phyloP scores from a whole-genome alignment of 1,140 invertebrate genomes.

The Heliothis subflexa region DNA sequence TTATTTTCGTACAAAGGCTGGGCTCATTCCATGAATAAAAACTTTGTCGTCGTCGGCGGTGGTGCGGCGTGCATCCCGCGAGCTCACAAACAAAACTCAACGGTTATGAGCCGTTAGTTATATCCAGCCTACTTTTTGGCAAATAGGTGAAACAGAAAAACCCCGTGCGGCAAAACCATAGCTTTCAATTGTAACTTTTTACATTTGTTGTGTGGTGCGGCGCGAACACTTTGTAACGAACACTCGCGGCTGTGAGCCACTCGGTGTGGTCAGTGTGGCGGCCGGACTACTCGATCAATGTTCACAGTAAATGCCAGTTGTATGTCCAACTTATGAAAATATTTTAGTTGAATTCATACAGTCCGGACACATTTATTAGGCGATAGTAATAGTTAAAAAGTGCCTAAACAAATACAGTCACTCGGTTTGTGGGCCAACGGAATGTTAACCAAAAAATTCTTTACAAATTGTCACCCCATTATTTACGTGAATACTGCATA shows the following conservation, averaged over 20 bases:
- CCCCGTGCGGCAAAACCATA: background rate
- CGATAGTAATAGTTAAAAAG: no score
- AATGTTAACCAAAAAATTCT: no score
- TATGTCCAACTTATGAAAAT: no score
- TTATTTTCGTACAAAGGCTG: background rate
- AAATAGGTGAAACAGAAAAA: background rate
- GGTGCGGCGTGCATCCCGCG: constrained; percentile 5
- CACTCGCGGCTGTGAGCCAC: background rate
- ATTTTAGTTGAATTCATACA: no score
- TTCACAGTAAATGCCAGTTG: background rate
- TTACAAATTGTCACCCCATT: no score
- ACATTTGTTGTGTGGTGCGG: background rate
- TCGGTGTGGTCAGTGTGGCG: background rate
- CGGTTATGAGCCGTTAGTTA: background rate
- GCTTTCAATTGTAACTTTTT: constrained; percentile 5
- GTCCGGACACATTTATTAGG: no score
- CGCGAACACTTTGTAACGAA: background rate
- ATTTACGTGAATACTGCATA: no score
- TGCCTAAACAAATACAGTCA: no score
- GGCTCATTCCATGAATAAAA: constrained; percentile 16
- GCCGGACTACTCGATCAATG: background rate
- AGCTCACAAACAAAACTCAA: background rate
- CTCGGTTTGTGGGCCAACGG: no score
- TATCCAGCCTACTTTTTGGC: background rate
- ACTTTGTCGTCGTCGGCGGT: background rate